These are phyloP conservation scores for Picathartes gymnocephalus DNA, from an alignment of 2,113 vertebrate species.

Conservation along the genomic window DNA sequence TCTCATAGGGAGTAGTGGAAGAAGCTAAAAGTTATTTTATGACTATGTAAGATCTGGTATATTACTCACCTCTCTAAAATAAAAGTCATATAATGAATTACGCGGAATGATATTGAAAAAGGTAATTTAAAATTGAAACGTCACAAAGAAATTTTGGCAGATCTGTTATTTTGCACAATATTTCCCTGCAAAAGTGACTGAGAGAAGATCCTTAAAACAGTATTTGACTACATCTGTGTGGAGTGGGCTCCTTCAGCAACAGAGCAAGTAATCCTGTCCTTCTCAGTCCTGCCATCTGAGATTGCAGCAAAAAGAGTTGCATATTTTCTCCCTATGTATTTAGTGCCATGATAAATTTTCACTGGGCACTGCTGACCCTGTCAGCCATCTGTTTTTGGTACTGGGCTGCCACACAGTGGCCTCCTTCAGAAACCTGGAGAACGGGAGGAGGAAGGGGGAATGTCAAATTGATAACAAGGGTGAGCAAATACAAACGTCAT, in stretches of 20 bases:
- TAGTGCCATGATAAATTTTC: not conserved
- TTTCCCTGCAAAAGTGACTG: not conserved
- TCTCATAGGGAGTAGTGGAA: not conserved
- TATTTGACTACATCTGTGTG: not conserved
- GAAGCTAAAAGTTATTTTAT: not conserved
- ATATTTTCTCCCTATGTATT: not conserved
- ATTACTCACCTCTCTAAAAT: not conserved
- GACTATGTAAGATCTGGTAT: not conserved
- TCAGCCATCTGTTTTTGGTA: not conserved
- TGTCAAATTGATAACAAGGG: not conserved
- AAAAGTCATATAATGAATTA: not conserved
- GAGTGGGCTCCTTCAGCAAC: not conserved
- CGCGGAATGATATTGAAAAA: not conserved
- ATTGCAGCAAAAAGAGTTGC: not conserved
- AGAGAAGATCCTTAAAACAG: not conserved
- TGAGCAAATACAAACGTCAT: not conserved
- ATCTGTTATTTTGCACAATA: not conserved
- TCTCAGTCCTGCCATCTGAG: not conserved
- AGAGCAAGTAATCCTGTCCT: not conserved
- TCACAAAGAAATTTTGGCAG: not conserved
- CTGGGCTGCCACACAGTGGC: slow-evolving; percentile 37
- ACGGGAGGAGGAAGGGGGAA: not conserved
- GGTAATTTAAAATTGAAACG: not conserved
- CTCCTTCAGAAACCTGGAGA: not conserved
- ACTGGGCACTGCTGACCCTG: not conserved